These are phyloP conservation scores for Lordiphosa clarofinis DNA, from an alignment of 1,140 invertebrate genomes.

Conservation along the genomic window DNA sequence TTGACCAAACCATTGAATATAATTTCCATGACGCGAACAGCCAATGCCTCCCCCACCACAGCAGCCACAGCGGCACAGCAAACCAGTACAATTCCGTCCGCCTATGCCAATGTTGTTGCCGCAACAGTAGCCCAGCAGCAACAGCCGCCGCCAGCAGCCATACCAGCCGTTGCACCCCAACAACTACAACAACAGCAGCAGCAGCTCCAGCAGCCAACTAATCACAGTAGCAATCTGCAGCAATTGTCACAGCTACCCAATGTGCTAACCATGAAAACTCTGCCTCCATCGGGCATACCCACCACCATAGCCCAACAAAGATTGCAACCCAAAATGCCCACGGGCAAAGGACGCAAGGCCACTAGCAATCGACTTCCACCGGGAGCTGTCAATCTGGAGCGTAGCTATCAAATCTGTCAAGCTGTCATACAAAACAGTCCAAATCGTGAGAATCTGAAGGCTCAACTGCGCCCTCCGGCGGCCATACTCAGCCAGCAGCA, in stretches of 20 bases:
- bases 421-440: constrained; percentile 95
- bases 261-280: constrained; percentile 70
- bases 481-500: constrained; percentile 81
- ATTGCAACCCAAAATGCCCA: constrained; percentile 69
- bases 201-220: constrained; percentile 22
- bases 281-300: constrained; percentile 79
- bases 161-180: constrained; percentile 25
- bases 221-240: constrained; percentile 37
- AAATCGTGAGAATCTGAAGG: constrained; percentile 91
- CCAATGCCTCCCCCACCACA: constrained; percentile 51
- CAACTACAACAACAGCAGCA: constrained; percentile 20
- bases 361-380: constrained; percentile 87
- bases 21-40: constrained; percentile 66
- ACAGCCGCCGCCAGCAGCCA: constrained; percentile 35
- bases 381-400: constrained; percentile 93
- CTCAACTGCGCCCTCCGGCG: constrained; percentile 90
- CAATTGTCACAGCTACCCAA: constrained; percentile 34
- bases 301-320: constrained; percentile 79
- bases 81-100: constrained; percentile 66
- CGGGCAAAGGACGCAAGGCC: constrained; percentile 80
- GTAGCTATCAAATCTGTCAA: constrained; percentile 97
- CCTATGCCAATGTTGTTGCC: constrained; percentile 61
- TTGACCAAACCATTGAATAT: constrained; percentile 72
- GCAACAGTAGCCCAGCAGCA: constrained; percentile 36
- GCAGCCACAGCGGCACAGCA: constrained; percentile 42